These are phyloP conservation scores for Alsophila aescularia DNA, from an alignment of 2,888 invertebrate species.

Conservation along the genomic window DNA sequence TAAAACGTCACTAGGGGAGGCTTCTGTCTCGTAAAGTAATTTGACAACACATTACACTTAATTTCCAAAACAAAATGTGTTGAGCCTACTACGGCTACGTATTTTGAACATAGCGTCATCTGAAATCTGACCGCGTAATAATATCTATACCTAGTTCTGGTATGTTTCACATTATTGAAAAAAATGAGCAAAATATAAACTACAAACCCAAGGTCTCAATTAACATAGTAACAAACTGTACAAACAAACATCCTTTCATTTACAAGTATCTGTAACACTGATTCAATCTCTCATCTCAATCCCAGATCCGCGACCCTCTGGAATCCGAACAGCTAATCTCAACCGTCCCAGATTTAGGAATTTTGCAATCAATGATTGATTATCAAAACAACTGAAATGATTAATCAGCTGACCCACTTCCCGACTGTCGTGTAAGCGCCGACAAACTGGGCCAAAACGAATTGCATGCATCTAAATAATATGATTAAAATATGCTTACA, in stretches of 20 bases:
- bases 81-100: no score
- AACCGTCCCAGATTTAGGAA: constrained; percentile 50
- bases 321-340: constrained; percentile 17
- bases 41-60: no score
- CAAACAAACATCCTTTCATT: background rate
- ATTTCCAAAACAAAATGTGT: no score
- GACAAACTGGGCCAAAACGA: constrained; percentile 67
- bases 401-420: constrained; percentile 74
- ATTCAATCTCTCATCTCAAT: background rate
- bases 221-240: no score
- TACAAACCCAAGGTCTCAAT: no score
- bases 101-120: no score
- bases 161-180: no score
- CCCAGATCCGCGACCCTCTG: constrained; percentile 1
- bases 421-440: constrained; percentile 70
- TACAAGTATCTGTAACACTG: background rate
- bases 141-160: no score
- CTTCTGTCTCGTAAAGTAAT: no score
- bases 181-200: no score
- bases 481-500: constrained; percentile 42
- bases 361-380: constrained; percentile 63
- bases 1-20: no score
- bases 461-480: constrained; percentile 49
- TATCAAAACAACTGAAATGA: constrained; percentile 65
- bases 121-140: no score